Evolutionary conservation across 2,888 invertebrate genomes (phyloP).

Genomic region (Eumerus sabulonum): DNA sequence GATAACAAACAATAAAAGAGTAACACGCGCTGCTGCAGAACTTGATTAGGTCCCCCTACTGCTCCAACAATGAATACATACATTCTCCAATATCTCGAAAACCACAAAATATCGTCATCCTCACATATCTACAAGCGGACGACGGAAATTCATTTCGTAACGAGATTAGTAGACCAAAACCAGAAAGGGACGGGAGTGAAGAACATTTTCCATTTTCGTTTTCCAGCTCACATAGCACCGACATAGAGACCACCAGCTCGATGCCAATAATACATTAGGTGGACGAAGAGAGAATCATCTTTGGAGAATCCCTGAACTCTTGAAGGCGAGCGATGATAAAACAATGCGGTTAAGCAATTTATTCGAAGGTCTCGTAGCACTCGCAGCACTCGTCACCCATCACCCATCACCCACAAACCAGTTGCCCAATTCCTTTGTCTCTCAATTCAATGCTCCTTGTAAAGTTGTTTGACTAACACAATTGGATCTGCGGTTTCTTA

Average conservation of each 20-base stretch:
- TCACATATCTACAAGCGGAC: constrained; percentile 24
- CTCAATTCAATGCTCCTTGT: constrained; percentile 6
- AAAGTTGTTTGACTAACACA: constrained; percentile 64
- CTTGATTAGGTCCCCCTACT: constrained; percentile 46
- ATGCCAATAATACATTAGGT: neutral
- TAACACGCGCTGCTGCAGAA: constrained; percentile 15
- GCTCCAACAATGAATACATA: constrained; percentile 1
- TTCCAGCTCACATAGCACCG: neutral
- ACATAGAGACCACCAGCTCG: neutral
- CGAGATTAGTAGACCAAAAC: constrained; percentile 51
- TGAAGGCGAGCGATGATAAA: constrained; percentile 44
- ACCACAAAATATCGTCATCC: constrained; percentile 46
- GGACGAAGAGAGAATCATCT: constrained; percentile 7
- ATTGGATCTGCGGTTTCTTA: constrained; percentile 67
- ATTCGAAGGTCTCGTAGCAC: constrained; percentile 31
- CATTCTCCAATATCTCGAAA: constrained; percentile 40
- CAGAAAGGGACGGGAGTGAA: constrained; percentile 16
- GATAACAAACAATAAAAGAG: constrained; percentile 4
- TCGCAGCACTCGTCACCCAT: constrained; percentile 1
- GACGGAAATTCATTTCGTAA: constrained; percentile 53
- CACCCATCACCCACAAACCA: neutral
- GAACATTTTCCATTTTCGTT: constrained; percentile 3
- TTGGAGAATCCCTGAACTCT: constrained; percentile 42
- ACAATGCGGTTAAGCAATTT: constrained; percentile 60
- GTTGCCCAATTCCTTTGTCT: neutral